Base-by-base conservation (phyloP, 2,113 vertebrate genomes). In the Phalacrocorax aristotelis region DNA sequence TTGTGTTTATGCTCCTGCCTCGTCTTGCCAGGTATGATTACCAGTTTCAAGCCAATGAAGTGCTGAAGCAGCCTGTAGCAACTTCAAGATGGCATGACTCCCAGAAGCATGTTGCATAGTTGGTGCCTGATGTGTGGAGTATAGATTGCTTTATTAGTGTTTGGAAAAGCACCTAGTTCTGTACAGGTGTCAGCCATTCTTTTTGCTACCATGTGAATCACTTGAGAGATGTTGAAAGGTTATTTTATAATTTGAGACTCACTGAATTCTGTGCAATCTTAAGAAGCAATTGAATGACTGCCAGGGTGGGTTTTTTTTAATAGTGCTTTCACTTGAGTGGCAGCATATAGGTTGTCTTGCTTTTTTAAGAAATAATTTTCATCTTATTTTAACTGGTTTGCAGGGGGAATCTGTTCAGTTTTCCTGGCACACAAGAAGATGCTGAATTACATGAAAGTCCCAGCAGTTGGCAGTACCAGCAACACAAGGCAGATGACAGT, bases 361-460 rank as follows among this genome's bases (percentile, higher is more conserved):
- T 82, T 84, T 75, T 66, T 60, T 44, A 57, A 49, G 78, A 10
- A 42, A 0, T 96, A 69, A 84, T 76, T 55, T 79, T 87, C 17
- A 83, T 94, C n/a, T 95, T 22, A 82, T 12, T 97, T 2, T 97
- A 89, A 87, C 94, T 96, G 77, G 40, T 95, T 98, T 98, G 84
- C 96, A 99, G 99, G 97, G 98, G 89, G 26, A 97, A 97, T 72
- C 96, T 97, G 57, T 98, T 98, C 22, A 71, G 92, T 94, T 98
- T 98, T 46, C 97, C 98, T 90, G 97, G 76, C 65, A 77, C 90
- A 48, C 97, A 98, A 87, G 96, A 95, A 46, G 96, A 93, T 46
- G 66, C 71, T 16, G 94, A 95, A 21, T 93, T 97, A 22, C 84
- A 76, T 87, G 81, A 95, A 23, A 96, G 97, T 18, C 54, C 76